phyloP scores from a whole-genome alignment of 2,888 invertebrate species.

The Caenorhabditis sp. region DNA sequence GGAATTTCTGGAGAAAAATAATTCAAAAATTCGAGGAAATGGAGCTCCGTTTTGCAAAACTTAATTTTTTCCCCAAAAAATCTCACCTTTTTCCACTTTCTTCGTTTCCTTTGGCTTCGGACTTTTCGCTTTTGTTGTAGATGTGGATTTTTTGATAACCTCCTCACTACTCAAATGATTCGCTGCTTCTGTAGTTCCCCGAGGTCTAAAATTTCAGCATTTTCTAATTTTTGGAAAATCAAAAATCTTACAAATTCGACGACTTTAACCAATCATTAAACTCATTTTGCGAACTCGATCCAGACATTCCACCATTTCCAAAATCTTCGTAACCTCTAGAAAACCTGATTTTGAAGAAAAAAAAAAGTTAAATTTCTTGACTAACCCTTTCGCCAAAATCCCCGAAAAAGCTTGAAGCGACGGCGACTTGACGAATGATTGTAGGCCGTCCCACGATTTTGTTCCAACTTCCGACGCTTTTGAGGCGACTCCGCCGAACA shows the following conservation, averaged over 20 bases:
- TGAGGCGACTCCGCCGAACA: slow-evolving; percentile 54
- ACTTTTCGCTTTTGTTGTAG: background rate
- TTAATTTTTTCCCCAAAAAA: too few species aligned
- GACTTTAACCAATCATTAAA: slow-evolving; percentile 38
- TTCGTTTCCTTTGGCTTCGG: slow-evolving; percentile 11
- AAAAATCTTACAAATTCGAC: slow-evolving; percentile 28
- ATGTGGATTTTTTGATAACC: background rate
- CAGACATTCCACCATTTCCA: slow-evolving; percentile 30
- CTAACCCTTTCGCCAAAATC: slow-evolving; percentile 33
- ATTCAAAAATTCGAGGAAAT: background rate
- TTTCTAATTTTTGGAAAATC: background rate
- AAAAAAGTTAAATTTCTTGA: slow-evolving; percentile 3
- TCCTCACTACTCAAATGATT: slow-evolving; percentile 36
- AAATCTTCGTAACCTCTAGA: slow-evolving; percentile 42
- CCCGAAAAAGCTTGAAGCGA: slow-evolving; percentile 63
- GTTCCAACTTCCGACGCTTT: slow-evolving; percentile 66
- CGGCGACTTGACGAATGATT: slow-evolving; percentile 68
- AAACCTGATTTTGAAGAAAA: background rate
- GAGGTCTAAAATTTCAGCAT: slow-evolving; percentile 15
- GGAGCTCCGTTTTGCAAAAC: too few species aligned
- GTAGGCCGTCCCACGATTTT: slow-evolving; percentile 64
- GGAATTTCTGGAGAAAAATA: background rate
- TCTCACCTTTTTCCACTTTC: slow-evolving; percentile 4
- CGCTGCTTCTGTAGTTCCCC: slow-evolving; percentile 35
- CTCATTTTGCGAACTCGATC: slow-evolving; percentile 32